Base-by-base conservation (phyloP, 2,113 vertebrate species). In the Capreolus pygargus region DNA sequence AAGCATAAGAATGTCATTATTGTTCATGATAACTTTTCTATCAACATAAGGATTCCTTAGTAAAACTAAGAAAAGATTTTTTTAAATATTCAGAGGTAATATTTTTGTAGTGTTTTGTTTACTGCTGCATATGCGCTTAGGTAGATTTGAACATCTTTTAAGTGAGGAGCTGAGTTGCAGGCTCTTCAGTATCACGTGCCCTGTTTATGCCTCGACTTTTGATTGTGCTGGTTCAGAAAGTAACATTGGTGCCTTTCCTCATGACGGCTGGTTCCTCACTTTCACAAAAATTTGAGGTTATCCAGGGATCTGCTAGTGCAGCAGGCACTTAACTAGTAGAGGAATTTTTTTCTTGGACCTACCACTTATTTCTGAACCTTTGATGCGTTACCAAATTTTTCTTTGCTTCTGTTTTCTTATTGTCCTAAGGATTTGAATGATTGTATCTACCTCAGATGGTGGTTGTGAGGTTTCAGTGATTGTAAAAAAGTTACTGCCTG, bases 61-160 rank as follows among this genome's bases (percentile, higher is more conserved):
- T 85, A 89, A 95, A 17, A 55, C 25, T 70, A 45, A 64, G 54
- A 90, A 64, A 74, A 70, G 15, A 13, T 67, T 33, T 33, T 23
- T 43, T 86, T 55, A 64, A 90, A n/a, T 94, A 54, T 95, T 64
- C 54, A 54, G 88, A 64, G 45, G 39, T 85, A 30, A 57, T 25
- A 47, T 45, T 70, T 58, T 23, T 88, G n/a, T 30, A 33, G 39
- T 74, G 1, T 81, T 94, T 87, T 43, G 36, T n/a, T 33, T 25
- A 50, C 27, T 36, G n/a, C 33, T 13, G 3, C 27, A 1, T 12
- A 28, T 36, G 36, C 36, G 17, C 43, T 61, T n/a, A 3, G 33
- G 19, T 50, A 45, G 86, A 58, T 43, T 39, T 70, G 33, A 50
- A 0, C 39, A 45, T 27, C 36, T 92, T 93, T 52, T 39, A 28